Evolutionary conservation across 2,797 vertebrate genomes (phyloP).

Genomic region (Amphiprion clarkii): DNA sequence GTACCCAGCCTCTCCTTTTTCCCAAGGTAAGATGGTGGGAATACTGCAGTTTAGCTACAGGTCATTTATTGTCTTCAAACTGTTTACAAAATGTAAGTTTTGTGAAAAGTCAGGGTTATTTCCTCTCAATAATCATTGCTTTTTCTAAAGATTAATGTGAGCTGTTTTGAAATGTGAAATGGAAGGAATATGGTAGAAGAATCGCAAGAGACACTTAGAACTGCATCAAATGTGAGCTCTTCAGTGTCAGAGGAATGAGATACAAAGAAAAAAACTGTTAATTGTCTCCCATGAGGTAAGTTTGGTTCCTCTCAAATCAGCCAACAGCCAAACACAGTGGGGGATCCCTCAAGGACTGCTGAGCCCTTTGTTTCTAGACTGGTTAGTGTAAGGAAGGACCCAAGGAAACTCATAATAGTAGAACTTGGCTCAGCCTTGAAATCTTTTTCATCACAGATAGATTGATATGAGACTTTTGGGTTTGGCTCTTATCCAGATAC

Average conservation of each 20-base stretch:
- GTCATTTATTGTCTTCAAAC: neutral
- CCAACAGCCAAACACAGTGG: slow-evolving; percentile 39
- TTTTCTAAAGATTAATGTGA: slow-evolving; percentile 10
- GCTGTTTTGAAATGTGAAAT: slow-evolving; percentile 28
- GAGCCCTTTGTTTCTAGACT: slow-evolving; percentile 49
- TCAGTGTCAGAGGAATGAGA: slow-evolving; percentile 49
- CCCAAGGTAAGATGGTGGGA: too few relatives aligned
- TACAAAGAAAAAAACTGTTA: slow-evolving; percentile 52
- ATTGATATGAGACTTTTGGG: slow-evolving; percentile 24
- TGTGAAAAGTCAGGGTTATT: too few relatives aligned
- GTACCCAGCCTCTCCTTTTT: too few relatives aligned
- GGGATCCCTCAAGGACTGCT: slow-evolving; percentile 33
- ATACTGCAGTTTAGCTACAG: neutral
- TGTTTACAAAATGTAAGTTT: too few relatives aligned
- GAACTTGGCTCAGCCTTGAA: slow-evolving; percentile 11
- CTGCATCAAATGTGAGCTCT: slow-evolving; percentile 38
- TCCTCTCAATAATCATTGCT: neutral
- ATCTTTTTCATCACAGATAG: slow-evolving; percentile 19
- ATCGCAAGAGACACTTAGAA: slow-evolving; percentile 47
- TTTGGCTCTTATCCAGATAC: slow-evolving; percentile 35
- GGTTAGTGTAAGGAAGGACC: slow-evolving; percentile 17
- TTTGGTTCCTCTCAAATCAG: slow-evolving; percentile 59
- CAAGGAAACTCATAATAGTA: slow-evolving; percentile 16
- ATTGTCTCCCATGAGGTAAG: slow-evolving; percentile 70
- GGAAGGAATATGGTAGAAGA: slow-evolving; percentile 8